These are phyloP conservation scores for Cinclus mexicanus DNA, from an alignment of 2,113 vertebrate species.

Conservation along the genomic window DNA sequence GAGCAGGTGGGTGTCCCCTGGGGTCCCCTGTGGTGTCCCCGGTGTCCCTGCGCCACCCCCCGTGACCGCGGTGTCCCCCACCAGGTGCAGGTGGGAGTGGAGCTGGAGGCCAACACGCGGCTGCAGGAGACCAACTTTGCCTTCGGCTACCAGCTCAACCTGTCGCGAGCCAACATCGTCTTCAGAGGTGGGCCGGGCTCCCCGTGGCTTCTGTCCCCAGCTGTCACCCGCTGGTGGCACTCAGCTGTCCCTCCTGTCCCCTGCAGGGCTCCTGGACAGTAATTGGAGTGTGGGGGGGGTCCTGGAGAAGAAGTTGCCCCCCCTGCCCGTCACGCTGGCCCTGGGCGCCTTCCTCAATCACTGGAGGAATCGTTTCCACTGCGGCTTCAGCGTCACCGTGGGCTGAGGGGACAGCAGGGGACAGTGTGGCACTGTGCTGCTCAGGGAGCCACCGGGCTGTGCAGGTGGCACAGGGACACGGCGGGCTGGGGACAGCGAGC, in stretches of 20 bases:
- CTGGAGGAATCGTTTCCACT: constrained; percentile 91
- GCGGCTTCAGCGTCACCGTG: constrained; percentile 91
- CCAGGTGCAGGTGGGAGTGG: constrained; percentile 94
- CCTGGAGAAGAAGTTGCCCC: constrained; percentile 91
- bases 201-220: rapidly evolving
- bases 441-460: neutral
- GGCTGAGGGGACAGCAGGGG: constrained; percentile 70
- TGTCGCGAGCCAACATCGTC: constrained; percentile 90
- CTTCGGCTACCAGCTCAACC: constrained; percentile 92
- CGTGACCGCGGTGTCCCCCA: rapidly evolving
- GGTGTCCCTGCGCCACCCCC: rapidly evolving
- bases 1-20: constrained; percentile 81
- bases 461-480: neutral
- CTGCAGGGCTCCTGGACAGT: constrained; percentile 89
- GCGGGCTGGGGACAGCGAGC: neutral
- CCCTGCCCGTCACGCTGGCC: constrained; percentile 90
- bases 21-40: rapidly evolving
- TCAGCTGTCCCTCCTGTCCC: neutral
- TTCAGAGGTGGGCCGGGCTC: constrained; percentile 82
- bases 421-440: neutral
- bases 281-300: constrained; percentile 93
- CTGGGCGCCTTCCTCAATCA: constrained; percentile 95
- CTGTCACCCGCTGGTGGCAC: rapidly evolving
- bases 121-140: constrained; percentile 94
- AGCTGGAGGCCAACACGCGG: constrained; percentile 94